Conservation (phyloP, 2,113 vertebrate genomes). For the Tupaia tana region DNA sequence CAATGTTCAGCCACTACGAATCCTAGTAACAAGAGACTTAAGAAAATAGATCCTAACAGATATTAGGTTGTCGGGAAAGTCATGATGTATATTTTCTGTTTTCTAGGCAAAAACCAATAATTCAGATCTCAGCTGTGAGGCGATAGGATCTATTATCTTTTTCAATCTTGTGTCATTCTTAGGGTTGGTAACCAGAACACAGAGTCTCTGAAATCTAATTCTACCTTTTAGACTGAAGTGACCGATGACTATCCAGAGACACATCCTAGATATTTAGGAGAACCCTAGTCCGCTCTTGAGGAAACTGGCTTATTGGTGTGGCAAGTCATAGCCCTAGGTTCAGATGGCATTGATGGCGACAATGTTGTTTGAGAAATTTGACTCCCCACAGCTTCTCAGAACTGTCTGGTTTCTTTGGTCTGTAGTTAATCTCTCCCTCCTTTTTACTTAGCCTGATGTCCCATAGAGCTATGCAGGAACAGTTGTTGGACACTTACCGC, state of each 20-base stretch:
- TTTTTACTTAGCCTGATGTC: neutral
- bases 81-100: too few species aligned
- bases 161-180: neutral
- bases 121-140: neutral
- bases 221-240: neutral
- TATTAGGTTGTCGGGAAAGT: neutral
- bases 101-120: too few species aligned
- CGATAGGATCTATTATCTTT: neutral
- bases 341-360: neutral
- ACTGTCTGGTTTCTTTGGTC: neutral
- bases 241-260: neutral
- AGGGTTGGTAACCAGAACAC: neutral
- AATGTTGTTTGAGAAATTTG: neutral
- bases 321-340: neutral
- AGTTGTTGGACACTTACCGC: neutral
- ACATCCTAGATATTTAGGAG: neutral
- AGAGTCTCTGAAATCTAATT: neutral
- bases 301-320: neutral
- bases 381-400: neutral
- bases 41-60: neutral
- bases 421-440: neutral
- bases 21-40: neutral
- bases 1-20: neutral
- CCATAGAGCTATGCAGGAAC: neutral
- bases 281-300: neutral